Base-by-base conservation (phyloP, 2,888 invertebrate species). In the Leptopilina myrica region DNA sequence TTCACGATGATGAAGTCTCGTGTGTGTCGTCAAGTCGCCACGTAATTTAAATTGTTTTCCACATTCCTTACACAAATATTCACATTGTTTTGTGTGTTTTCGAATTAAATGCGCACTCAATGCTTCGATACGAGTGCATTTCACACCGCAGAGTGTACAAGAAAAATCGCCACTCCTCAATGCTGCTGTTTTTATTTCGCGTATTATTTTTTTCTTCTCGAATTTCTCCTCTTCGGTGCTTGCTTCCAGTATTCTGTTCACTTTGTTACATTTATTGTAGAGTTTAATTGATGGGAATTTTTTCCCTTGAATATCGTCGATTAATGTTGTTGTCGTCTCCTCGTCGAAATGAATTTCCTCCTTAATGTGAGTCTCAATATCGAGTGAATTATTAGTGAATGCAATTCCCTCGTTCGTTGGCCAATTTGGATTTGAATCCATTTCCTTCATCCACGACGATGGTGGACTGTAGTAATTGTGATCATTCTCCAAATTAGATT, bases 61-160 rank as follows among this genome's bases (percentile, higher is more conserved):
- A 64, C 88, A 88, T 1, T 81, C 76, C n/a, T 87, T 79, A 79
- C 88, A 88, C 6, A 81, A 82, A 81, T 82, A 87, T 26, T 81
- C 79, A 75, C 84, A 87, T 1, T 78, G 82, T 5, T 87, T 81
- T 0, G 86, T 86, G 59, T 88, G 88, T 40, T 88, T 88, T 7
- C 88, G 40, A 5, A 85, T 83, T 6, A 88, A 85, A 78, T 88
- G 88, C 0, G 86, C 85, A 75, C 86, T 88, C 56, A 88, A 79
- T 69, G 69, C 69, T 53, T 53, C 69, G 12, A 69, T 20, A 49
- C 53, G 20, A 2, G 53, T 53, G 3, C 53, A 69, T n/a, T 69
- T 69, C 2, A 49, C 26, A 9, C 69, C 69, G 26, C 69, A 69
- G 26, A 69, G 69, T 12, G 20, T 26, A 26, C 69, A 69, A 2